Evolutionary conservation across 2,797 vertebrate genomes (phyloP).

Genomic region (Sebastes diploproa): DNA sequence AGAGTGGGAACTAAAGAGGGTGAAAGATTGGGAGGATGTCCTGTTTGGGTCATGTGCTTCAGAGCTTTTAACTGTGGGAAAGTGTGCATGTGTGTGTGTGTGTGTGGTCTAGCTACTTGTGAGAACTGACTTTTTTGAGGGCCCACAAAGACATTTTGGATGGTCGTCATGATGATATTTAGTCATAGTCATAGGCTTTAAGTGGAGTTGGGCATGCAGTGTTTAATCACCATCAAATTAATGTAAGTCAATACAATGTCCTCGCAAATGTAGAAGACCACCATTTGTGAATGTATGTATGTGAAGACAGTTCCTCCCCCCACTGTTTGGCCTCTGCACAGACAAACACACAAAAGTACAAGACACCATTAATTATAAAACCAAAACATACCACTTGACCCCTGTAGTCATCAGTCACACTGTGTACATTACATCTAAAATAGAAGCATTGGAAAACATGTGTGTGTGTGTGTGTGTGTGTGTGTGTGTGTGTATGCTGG

Average conservation of each 20-base stretch:
- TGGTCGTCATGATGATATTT: not conserved
- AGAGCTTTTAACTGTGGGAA: constrained; percentile 78
- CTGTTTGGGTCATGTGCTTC: constrained; percentile 75
- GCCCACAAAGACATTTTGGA: not conserved
- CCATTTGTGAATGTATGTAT: not conserved
- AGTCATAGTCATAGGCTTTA: not conserved
- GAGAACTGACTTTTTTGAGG: constrained; percentile 34
- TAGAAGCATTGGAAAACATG: constrained; percentile 5
- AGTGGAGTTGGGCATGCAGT: not conserved
- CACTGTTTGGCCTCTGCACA: not conserved
- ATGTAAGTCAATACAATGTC: not conserved
- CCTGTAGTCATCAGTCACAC: constrained; percentile 17
- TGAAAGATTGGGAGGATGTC: constrained; percentile 71
- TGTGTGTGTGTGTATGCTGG: not conserved
- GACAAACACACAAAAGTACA: not conserved
- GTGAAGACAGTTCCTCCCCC: not conserved
- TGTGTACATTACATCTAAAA: constrained; percentile 4
- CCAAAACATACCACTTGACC: constrained; percentile 32
- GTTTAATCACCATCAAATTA: not conserved
- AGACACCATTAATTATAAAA: constrained; percentile 26
- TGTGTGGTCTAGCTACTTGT: constrained; percentile 35
- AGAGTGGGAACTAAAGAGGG: constrained; percentile 54
- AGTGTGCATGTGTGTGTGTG: constrained; percentile 38
- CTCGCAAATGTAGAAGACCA: not conserved
- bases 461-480: not conserved